Conservation (phyloP, 2,888 invertebrate species). For the Xylota sylvarum region DNA sequence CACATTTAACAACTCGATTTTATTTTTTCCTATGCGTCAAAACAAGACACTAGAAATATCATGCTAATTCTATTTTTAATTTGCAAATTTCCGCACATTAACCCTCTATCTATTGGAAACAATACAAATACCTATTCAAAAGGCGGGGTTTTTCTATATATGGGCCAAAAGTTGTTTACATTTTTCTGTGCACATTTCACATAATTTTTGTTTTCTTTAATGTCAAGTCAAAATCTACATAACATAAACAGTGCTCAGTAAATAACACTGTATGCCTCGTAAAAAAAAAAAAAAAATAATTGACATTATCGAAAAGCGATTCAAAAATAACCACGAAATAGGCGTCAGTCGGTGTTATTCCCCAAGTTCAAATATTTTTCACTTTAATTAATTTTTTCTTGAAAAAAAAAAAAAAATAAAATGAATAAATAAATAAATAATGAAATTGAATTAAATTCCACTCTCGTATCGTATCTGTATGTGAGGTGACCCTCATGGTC, state of each 20-base stretch:
- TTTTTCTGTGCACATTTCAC: conserved; percentile 26
- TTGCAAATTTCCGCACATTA: conserved; percentile 40
- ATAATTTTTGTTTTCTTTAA: conserved; percentile 21
- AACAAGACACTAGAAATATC: conserved; percentile 41
- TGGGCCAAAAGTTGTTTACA: conserved; percentile 47
- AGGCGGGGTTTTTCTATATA: conserved; percentile 31
- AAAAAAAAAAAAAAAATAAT: conserved; percentile 9
- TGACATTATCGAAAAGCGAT: conserved; percentile 35
- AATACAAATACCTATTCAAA: conserved; percentile 10
- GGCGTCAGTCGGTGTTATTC: conserved; percentile 37
- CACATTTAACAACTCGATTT: conserved; percentile 10
- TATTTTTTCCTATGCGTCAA: conserved; percentile 7
- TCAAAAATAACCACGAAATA: conserved; percentile 33
- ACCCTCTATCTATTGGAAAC: conserved; percentile 21
- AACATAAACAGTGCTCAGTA: conserved; percentile 20
- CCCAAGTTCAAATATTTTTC: conserved; percentile 49
- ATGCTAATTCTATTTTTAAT: conserved; percentile 46
- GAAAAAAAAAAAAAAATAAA: conserved; percentile 4
- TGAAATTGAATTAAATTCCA: conserved; percentile 48
- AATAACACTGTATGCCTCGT: not conserved
- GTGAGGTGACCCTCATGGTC: conserved; percentile 32
- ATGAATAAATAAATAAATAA: too few relatives aligned
- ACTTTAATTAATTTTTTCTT: conserved; percentile 22
- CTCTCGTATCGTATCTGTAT: conserved; percentile 20
- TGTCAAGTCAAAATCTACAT: conserved; percentile 19